Evolutionary conservation across 2,888 invertebrate species (phyloP).

Genomic region (Chrysina gloriosa): DNA sequence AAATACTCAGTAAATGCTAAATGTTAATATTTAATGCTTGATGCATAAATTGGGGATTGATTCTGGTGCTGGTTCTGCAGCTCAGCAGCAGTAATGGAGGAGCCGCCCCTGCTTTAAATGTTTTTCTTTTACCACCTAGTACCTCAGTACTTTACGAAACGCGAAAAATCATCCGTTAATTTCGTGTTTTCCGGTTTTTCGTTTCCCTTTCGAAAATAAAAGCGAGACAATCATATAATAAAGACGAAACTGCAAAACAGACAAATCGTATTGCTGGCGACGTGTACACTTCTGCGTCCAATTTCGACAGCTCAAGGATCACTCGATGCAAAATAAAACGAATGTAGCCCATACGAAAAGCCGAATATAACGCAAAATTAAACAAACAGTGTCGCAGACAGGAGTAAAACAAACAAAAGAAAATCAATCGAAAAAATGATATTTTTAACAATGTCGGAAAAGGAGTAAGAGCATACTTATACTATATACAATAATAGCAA

Average conservation of each 20-base stretch:
- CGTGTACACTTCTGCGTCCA: conserved; percentile 46
- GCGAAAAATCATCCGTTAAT: not conserved
- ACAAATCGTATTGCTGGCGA: conserved; percentile 58
- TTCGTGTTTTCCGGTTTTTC: not conserved
- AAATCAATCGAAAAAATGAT: conserved; percentile 43
- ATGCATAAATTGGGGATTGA: too few species aligned
- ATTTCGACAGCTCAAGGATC: conserved; percentile 34
- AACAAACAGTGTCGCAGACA: conserved; percentile 44
- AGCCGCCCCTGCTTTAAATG: too few species aligned
- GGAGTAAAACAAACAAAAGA: conserved; percentile 12
- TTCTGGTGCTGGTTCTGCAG: too few species aligned
- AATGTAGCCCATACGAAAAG: not conserved
- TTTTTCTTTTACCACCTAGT: too few species aligned
- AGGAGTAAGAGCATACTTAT: conserved; percentile 48
- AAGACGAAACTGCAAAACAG: conserved; percentile 30
- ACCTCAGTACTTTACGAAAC: too few species aligned
- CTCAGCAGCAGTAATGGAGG: too few species aligned
- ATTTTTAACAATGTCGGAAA: conserved; percentile 57
- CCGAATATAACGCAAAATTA: conserved; percentile 32
- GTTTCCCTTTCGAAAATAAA: not conserved
- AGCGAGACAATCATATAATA: conserved; percentile 34
- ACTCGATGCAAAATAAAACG: conserved; percentile 33
- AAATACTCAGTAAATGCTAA: too few species aligned
- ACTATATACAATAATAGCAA: conserved; percentile 51
- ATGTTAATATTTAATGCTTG: too few species aligned